Conservation (phyloP, 2,888 invertebrate species). For the Tinea pellionella region DNA sequence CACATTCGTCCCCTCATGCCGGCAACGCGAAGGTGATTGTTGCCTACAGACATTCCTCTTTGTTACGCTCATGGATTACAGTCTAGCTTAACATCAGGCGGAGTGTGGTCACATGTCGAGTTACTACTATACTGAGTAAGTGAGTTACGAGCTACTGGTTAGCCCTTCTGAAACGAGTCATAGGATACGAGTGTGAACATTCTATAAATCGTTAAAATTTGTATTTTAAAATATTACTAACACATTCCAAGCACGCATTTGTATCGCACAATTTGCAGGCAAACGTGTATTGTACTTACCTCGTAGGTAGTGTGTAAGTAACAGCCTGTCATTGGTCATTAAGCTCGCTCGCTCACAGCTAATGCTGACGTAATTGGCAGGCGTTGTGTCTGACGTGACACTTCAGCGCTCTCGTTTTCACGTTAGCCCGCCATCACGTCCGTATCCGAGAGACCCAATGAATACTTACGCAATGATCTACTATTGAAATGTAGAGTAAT, state of each 20-base stretch:
- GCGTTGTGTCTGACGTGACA: constrained; percentile 7
- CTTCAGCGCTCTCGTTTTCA: constrained; percentile 16
- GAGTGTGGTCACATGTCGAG: no score
- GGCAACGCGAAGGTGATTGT: no score
- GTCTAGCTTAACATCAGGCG: no score
- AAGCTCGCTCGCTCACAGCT: constrained; percentile 11
- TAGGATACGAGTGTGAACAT: no score
- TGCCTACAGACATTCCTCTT: no score
- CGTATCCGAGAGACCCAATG: neutral
- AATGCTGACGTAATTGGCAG: constrained; percentile 11
- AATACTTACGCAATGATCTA: neutral
- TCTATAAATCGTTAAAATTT: neutral
- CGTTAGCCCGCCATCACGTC: neutral
- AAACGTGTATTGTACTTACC: neutral
- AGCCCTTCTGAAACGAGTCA: no score
- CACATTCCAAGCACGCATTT: neutral
- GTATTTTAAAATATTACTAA: neutral
- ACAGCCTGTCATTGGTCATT: constrained; percentile 13
- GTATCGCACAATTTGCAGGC: neutral
- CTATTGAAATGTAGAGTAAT: neutral
- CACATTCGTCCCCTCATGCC: no score
- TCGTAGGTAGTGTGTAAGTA: neutral
- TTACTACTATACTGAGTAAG: no score
- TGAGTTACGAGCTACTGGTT: no score
- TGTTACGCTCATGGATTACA: no score